These are phyloP conservation scores for Eumacrocentrus americanus DNA, from an alignment of 2,888 invertebrate species.

Conservation along the genomic window DNA sequence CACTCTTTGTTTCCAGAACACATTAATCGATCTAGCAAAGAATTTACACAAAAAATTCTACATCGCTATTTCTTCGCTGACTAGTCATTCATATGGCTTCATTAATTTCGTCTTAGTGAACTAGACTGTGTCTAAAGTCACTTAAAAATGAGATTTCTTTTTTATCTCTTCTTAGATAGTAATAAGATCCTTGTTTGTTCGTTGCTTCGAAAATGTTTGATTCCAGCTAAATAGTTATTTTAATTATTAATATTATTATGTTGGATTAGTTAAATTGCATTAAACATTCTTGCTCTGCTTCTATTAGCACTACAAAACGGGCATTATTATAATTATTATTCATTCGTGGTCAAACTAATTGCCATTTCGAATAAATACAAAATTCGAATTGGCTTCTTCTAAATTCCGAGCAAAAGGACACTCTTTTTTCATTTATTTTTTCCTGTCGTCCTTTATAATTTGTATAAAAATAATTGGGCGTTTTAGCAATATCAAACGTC, in stretches of 20 bases:
- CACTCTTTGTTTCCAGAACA: neutral
- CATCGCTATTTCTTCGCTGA: neutral
- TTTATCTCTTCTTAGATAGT: slow-evolving; percentile 6
- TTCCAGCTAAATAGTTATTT: slow-evolving; percentile 17
- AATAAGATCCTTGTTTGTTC: slow-evolving; percentile 36
- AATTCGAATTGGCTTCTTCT: neutral
- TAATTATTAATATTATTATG: slow-evolving; percentile 5
- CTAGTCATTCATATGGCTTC: slow-evolving; percentile 11
- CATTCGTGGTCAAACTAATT: neutral
- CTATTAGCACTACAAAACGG: slow-evolving; percentile 2
- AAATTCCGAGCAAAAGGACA: slow-evolving; percentile 25
- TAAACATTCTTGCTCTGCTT: neutral
- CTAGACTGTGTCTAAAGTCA: slow-evolving; percentile 1
- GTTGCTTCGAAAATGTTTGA: slow-evolving; percentile 48
- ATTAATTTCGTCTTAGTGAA: slow-evolving; percentile 12
- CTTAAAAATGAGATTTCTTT: slow-evolving; percentile 8
- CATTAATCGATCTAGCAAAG: neutral
- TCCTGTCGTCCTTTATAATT: slow-evolving; percentile 41
- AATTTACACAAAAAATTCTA: neutral
- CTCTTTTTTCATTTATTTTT: slow-evolving; percentile 7
- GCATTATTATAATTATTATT: neutral
- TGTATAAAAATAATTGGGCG: slow-evolving; percentile 59
- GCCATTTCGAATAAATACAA: slow-evolving; percentile 8
- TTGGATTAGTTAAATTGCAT: slow-evolving; percentile 4
- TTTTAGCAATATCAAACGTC: slow-evolving; percentile 45